A percentile compares a stretch with the other conserved stretches of the same genome.
phyloP scores from a whole-genome alignment of 2,888 invertebrate species.

The Nomada flava region DNA sequence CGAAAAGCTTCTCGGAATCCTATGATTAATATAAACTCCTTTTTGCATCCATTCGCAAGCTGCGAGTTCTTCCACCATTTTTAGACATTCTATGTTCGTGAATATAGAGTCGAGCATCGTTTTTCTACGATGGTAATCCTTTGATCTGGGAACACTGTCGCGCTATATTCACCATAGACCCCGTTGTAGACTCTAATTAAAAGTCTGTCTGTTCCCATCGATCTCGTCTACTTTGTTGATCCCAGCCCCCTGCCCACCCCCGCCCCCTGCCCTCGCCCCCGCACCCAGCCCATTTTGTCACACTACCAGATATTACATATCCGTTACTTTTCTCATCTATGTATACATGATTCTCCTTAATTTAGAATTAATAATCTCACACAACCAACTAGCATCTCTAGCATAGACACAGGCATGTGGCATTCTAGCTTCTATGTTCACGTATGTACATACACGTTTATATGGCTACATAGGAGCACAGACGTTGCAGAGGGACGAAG shows the following conservation, averaged over 20 bases:
- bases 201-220: slow-evolving; percentile 35
- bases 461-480: slow-evolving; percentile 50
- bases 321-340: slow-evolving; percentile 25
- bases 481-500: slow-evolving; percentile 39
- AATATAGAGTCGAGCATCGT: not conserved
- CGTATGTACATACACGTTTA: slow-evolving; percentile 62
- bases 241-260: not conserved
- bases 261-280: too few species aligned
- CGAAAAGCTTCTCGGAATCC: not conserved
- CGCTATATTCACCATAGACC: slow-evolving; percentile 35
- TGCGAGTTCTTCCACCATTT: not conserved
- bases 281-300: not conserved
- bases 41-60: not conserved
- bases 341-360: slow-evolving; percentile 34
- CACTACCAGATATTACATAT: slow-evolving; percentile 17
- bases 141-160: slow-evolving; percentile 47
- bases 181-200: slow-evolving; percentile 19
- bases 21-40: not conserved
- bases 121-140: not conserved
- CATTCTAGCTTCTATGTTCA: slow-evolving; percentile 76
- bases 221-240: slow-evolving; percentile 31
- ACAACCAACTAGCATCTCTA: slow-evolving; percentile 74
- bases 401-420: slow-evolving; percentile 82
- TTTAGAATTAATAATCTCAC: slow-evolving; percentile 34
- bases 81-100: not conserved